Base-by-base conservation (phyloP, 2,888 invertebrate species). In the Leptopilina drosophilae region DNA sequence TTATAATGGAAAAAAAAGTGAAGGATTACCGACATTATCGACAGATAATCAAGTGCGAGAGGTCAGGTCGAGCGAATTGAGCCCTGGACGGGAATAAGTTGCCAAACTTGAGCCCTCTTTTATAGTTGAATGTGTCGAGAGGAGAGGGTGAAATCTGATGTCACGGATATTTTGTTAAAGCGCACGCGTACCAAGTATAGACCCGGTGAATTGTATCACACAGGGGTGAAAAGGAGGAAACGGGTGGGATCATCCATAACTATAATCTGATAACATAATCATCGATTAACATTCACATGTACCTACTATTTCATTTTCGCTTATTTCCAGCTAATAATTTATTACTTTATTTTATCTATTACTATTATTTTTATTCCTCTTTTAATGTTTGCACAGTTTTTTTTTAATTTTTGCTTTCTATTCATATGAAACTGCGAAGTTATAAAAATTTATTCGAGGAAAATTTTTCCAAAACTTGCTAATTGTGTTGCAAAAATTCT, bases 161-260 rank as follows among this genome's bases (percentile, higher is more conserved):
- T 53, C 7, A 33, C 49, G 49, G 26, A 26, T 49, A 56, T 26
- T 59, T n/a, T 14, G 62, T 65, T 64, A 66, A 66, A 12, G 82
- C 86, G 85, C 87, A 84, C 80, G 87, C 84, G 86, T 84, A 69
- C 64, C 76, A 78, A 84, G 82, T 87, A 87, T 87, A 87, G 87
- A 87, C 86, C 86, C 86, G 78, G 14, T 76, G 46, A 66, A 65
- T 56, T 59, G 77, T 62, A 53, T 67, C 69, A 76, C 78, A 77
- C 67, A 59, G 15, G 65, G 75, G 66, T 62, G 76, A 59, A 64
- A 64, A 76, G 46, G 26, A 49, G 64, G 73, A 73, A 73, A 14
- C 56, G 53, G 73, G 73, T 62, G 62, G 33, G 33, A 14, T 73
- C 56, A 53, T 56, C 56, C 33, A 73, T n/a, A 73, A 26, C 26